Base-by-base conservation (phyloP, 2,888 invertebrate species). In the Cantharis lateralis region DNA sequence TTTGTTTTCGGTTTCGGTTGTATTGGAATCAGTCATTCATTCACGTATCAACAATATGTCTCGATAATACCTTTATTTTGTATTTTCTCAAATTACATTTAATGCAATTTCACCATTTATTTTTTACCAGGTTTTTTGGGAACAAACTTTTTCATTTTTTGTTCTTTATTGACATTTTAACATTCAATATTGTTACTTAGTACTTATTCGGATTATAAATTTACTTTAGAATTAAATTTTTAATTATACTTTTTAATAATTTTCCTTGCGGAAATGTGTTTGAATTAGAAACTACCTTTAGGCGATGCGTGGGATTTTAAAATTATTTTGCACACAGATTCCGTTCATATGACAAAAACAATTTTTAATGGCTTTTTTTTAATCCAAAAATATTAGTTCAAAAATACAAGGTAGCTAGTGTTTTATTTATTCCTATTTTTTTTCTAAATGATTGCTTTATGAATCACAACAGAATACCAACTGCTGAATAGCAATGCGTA, bases 1-100 rank as follows among this genome's bases (percentile, higher is more conserved):
- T 78, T 78, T 78, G 78, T 78, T 78, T 78, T 78, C 76, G 72
- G 76, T 76, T 76, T 74, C 69, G n/a, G 71, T 70, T 76, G 71
- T 76, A 73, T 78, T 71, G 73, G 72, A 78, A 70, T 75, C 78
- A 76, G 75, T 69, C 71, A 73, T 20, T 76, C 78, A 48, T 48
- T 48, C 48, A 48, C 48, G 48, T 48, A 48, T 48, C 48, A 48
- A 48, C 48, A 48, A 48, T 48, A 48, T 48, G 48, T 48, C 48
- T 48, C 48, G 48, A 48, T 48, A 48, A 48, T 48, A 48, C 48
- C 48, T 48, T 48, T 48, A 48, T 48, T 48, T 48, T 48, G 48
- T 48, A 48, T 48, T 48, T 48, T 48, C 48, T 48, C 48, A n/a
- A 48, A 48, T 48, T 48, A 48, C 48, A 48, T 48, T 48, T 48